These are phyloP conservation scores for Podilymbus podiceps DNA, from an alignment of 2,113 vertebrate species.

Conservation along the genomic window DNA sequence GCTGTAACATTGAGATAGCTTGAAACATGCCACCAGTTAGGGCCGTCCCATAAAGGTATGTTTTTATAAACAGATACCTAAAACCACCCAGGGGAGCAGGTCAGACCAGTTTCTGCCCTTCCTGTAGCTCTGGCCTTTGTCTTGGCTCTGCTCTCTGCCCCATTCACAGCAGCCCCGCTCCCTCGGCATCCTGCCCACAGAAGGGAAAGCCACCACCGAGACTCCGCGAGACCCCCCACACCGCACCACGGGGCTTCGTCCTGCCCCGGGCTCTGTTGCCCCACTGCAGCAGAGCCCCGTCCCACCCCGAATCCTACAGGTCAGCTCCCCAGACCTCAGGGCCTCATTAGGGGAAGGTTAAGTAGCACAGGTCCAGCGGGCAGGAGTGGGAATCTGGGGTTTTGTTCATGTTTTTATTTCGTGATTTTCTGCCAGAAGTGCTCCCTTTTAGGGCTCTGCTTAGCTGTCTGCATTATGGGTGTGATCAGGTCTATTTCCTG, in stretches of 20 bases:
- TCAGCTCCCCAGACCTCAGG: neutral
- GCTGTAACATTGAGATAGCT: neutral
- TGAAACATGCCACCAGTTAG: neutral
- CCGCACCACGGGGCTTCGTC: fast-evolving
- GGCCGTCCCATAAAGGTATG: neutral
- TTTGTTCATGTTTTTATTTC: neutral
- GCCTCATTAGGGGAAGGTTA: neutral
- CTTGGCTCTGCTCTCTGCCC: neutral
- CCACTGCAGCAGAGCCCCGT: neutral
- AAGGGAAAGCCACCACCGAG: fast-evolving
- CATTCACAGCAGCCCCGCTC: neutral
- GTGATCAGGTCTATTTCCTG: neutral
- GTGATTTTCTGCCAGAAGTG: neutral
- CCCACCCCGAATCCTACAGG: neutral
- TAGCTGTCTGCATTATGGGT: neutral
- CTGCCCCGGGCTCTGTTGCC: neutral
- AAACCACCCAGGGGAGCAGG: neutral
- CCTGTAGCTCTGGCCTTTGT: neutral
- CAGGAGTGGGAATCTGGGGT: neutral
- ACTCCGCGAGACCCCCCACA: neutral
- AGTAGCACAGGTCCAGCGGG: neutral
- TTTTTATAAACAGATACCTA: neutral
- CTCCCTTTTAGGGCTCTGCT: neutral
- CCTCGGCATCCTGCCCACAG: neutral
- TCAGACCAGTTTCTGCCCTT: neutral